Percentiles rank a stretch among this genome's conserved stretches.
Conservation (phyloP, 1,140 invertebrate genomes). For the Prorops nasuta region DNA sequence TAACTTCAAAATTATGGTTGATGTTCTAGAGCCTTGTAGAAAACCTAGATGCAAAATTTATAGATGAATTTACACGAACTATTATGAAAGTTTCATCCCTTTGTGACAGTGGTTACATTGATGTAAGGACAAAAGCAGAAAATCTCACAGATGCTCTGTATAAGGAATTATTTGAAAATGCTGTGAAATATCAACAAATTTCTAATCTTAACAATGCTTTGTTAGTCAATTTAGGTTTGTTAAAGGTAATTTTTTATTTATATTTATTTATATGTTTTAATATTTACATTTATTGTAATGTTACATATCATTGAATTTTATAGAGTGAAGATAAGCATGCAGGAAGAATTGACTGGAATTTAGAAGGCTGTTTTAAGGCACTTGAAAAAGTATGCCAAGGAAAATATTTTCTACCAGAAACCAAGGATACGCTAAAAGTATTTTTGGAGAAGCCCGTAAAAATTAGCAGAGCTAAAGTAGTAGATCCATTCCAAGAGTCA, state of each 20-base stretch:
- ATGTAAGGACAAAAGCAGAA: constrained; percentile 58
- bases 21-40: constrained; percentile 32
- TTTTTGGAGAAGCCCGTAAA: constrained; percentile 59
- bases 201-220: constrained; percentile 64
- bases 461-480: constrained; percentile 28
- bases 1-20: constrained; percentile 12
- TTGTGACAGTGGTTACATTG: constrained; percentile 54
- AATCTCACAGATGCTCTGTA: constrained; percentile 60
- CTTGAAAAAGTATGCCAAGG: constrained; percentile 56
- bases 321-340: constrained; percentile 61
- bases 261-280: constrained; percentile 13
- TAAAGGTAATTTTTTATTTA: constrained; percentile 60
- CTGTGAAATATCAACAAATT: constrained; percentile 52
- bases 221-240: constrained; percentile 66
- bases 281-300: constrained; percentile 9
- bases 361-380: constrained; percentile 61
- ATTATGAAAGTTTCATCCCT: constrained; percentile 64
- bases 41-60: constrained; percentile 38
- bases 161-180: constrained; percentile 61
- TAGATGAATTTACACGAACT: constrained; percentile 53
- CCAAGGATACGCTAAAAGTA: constrained; percentile 58
- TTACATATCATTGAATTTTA: constrained; percentile 24
- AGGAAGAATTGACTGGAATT: constrained; percentile 58
- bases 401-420: constrained; percentile 57
- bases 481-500: constrained; percentile 43